A percentile compares a stretch with the other conserved stretches of the same genome.
Evolutionary conservation across 1,140 invertebrate species (phyloP).

Genomic region (Triops cancriformis): DNA sequence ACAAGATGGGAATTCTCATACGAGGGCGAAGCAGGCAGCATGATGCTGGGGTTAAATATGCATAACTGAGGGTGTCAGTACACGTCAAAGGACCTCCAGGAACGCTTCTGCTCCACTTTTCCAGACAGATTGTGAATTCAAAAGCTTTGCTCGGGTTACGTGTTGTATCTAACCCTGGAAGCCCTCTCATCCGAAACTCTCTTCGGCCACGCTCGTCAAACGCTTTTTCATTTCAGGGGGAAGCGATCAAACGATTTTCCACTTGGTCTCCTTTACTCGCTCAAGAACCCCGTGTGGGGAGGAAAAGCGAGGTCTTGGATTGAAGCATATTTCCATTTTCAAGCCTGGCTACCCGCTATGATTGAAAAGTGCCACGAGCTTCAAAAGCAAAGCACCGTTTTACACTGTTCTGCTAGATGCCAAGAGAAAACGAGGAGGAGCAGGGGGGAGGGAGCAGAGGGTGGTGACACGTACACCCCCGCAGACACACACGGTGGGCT

Average conservation of each 20-base stretch:
- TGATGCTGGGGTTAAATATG: too few relatives aligned
- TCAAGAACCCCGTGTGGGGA: background rate
- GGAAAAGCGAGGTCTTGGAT: background rate
- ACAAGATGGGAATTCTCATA: too few relatives aligned
- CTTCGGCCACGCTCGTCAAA: background rate
- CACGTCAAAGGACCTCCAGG: too few relatives aligned
- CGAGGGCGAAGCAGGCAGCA: too few relatives aligned
- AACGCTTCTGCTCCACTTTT: too few relatives aligned
- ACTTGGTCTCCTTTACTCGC: background rate
- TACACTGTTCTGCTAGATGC: too few relatives aligned
- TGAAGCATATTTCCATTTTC: constrained; percentile 6
- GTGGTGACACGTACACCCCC: too few relatives aligned
- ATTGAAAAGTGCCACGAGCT: constrained; percentile 13
- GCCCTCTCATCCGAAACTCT: background rate
- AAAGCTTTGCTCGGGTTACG: too few relatives aligned
- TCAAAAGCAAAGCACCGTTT: background rate
- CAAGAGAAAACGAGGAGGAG: background rate
- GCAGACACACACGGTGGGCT: too few relatives aligned
- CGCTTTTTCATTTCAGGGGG: background rate
- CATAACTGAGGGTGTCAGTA: too few relatives aligned
- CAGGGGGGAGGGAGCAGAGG: background rate
- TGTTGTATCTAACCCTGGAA: background rate
- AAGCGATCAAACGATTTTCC: constrained; percentile 13
- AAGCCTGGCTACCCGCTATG: constrained; percentile 12
- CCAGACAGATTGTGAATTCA: too few relatives aligned